Percentiles rank a stretch among this genome's conserved stretches.
Conservation (phyloP, 37 sponge, comb jelly and placozoan genomes). For the Beroe ovata region DNA sequence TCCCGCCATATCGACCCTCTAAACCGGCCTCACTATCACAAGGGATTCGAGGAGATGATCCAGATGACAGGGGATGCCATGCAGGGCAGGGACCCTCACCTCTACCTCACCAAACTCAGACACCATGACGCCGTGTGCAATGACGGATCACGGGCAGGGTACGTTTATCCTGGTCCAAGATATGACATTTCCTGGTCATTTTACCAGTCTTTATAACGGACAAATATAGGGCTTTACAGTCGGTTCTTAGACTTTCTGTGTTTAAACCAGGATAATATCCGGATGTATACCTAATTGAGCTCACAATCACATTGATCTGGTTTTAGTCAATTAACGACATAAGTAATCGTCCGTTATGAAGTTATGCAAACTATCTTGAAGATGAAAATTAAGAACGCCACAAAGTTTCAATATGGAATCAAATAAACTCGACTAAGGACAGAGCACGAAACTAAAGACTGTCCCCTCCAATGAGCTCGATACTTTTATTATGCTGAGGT, state of each 20-base stretch:
- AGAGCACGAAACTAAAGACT: not conserved
- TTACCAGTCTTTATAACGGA: too few relatives aligned
- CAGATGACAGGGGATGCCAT: not conserved
- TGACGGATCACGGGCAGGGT: conserved; percentile 44
- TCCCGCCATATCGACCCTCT: not conserved
- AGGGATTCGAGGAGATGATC: not conserved
- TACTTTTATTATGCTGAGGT: not conserved
- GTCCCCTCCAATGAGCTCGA: not conserved
- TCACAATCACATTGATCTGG: too few relatives aligned
- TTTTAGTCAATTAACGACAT: too few relatives aligned
- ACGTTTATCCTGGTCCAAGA: not conserved
- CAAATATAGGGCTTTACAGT: too few relatives aligned
- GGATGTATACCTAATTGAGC: too few relatives aligned
- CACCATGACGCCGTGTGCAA: conserved; percentile 65
- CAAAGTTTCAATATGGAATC: too few relatives aligned
- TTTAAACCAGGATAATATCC: too few relatives aligned
- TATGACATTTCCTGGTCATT: not conserved
- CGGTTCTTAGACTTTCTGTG: too few relatives aligned
- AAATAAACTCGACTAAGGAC: not conserved
- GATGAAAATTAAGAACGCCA: too few relatives aligned
- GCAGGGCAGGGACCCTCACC: conserved; percentile 4
- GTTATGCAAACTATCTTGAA: too few relatives aligned
- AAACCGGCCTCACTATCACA: not conserved
- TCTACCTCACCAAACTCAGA: conserved; percentile 15
- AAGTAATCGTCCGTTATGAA: too few relatives aligned